phyloP scores from a whole-genome alignment of 2,888 invertebrate species.

The Troides aeacus region DNA sequence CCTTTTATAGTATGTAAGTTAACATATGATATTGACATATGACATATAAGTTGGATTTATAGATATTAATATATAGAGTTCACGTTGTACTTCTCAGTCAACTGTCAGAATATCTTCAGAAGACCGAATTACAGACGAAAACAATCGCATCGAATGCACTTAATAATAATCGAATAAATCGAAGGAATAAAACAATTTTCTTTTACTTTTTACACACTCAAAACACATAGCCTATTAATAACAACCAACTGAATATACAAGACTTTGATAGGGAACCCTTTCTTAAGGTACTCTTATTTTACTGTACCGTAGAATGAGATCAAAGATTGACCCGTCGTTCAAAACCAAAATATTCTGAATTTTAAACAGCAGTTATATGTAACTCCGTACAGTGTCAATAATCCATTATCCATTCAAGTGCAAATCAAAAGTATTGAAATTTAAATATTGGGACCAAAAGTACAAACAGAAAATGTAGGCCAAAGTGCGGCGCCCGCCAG shows the following conservation, averaged over 20 bases:
- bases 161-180: too few species aligned
- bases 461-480: conserved; percentile 6
- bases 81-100: too few species aligned
- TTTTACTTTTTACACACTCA: too few species aligned
- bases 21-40: too few species aligned
- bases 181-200: too few species aligned
- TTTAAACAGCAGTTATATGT: neutral
- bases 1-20: too few species aligned
- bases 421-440: conserved; percentile 11
- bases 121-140: too few species aligned
- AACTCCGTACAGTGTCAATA: neutral
- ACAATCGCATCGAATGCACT: too few species aligned
- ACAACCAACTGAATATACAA: neutral
- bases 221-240: too few species aligned
- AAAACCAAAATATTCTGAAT: neutral
- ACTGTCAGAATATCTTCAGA: too few species aligned
- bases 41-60: too few species aligned
- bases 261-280: neutral
- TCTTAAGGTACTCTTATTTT: neutral
- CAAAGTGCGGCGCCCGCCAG: conserved; percentile 24
- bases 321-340: neutral
- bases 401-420: conserved; percentile 5
- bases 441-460: conserved; percentile 6
- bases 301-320: neutral
- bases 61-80: too few species aligned